Evolutionary conservation across 2,888 invertebrate species (phyloP).

Genomic region (Dione juno): DNA sequence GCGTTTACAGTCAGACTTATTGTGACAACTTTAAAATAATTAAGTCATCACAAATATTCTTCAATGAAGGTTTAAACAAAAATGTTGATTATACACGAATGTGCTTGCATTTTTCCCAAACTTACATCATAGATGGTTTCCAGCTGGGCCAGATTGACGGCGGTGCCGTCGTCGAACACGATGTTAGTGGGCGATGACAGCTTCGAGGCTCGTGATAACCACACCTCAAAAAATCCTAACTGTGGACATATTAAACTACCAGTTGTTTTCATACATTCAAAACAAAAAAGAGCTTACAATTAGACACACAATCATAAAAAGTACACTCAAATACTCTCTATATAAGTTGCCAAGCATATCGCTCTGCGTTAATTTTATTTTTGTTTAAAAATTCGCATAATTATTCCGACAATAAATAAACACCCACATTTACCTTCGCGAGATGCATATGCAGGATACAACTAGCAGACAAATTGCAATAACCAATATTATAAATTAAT

Average conservation of each 20-base stretch:
- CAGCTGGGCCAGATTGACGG: constrained; percentile 91
- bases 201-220: constrained; percentile 93
- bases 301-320: not conserved
- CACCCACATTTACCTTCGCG: constrained; percentile 2
- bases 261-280: constrained; percentile 40
- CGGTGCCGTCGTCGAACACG: constrained; percentile 95
- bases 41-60: too few relatives aligned
- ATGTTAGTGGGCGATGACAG: constrained; percentile 90
- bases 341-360: not conserved
- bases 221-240: constrained; percentile 97
- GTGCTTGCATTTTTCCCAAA: constrained; percentile 38
- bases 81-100: too few relatives aligned
- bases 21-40: too few relatives aligned
- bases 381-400: not conserved
- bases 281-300: not conserved
- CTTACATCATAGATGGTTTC: constrained; percentile 92
- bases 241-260: constrained; percentile 59
- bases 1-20: too few relatives aligned
- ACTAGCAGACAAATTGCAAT: not conserved
- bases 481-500: not conserved
- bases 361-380: not conserved
- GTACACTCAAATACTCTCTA: not conserved
- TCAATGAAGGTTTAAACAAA: too few relatives aligned
- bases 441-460: not conserved
- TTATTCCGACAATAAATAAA: too few relatives aligned